phyloP scores from a whole-genome alignment of 2,113 vertebrate genomes.

The Muscicapa adusta region DNA sequence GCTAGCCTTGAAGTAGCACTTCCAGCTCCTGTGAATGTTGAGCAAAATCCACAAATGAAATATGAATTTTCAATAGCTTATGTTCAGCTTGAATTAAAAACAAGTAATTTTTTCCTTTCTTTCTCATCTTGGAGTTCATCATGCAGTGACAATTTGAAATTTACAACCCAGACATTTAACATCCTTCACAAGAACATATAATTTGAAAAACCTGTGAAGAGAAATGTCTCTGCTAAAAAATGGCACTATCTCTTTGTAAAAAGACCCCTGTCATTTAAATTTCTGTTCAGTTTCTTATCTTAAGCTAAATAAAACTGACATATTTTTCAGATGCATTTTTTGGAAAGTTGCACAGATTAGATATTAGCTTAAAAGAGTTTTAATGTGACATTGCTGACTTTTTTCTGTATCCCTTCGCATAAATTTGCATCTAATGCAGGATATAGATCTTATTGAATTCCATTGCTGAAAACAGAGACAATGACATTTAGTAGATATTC shows the following conservation, averaged over 20 bases:
- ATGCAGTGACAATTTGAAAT: slow-evolving; percentile 66
- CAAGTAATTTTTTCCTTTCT: slow-evolving; percentile 45
- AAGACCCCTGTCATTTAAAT: slow-evolving; percentile 68
- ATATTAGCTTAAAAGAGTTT: slow-evolving; percentile 15
- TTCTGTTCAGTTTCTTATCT: slow-evolving; percentile 59
- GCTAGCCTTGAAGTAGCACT: not conserved
- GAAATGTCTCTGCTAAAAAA: slow-evolving; percentile 64
- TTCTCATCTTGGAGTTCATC: slow-evolving; percentile 58
- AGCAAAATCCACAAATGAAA: slow-evolving; percentile 45
- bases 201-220: slow-evolving; percentile 75
- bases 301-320: slow-evolving; percentile 62
- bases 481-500: not conserved
- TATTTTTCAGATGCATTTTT: slow-evolving; percentile 69
- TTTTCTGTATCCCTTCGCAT: not conserved
- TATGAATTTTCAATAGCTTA: slow-evolving; percentile 61
- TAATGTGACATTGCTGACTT: slow-evolving; percentile 11
- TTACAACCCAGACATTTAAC: slow-evolving; percentile 65
- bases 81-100: slow-evolving; percentile 47
- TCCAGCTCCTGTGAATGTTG: slow-evolving; percentile 31
- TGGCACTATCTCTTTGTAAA: slow-evolving; percentile 61
- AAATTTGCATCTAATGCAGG: not conserved
- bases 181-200: slow-evolving; percentile 71
- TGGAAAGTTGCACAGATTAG: slow-evolving; percentile 46
- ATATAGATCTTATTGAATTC: not conserved
- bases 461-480: not conserved